Evolutionary conservation across 1,140 invertebrate species (phyloP), one percentile per base, ranked within the genome.

Genomic region (Platyura marginata): DNA sequence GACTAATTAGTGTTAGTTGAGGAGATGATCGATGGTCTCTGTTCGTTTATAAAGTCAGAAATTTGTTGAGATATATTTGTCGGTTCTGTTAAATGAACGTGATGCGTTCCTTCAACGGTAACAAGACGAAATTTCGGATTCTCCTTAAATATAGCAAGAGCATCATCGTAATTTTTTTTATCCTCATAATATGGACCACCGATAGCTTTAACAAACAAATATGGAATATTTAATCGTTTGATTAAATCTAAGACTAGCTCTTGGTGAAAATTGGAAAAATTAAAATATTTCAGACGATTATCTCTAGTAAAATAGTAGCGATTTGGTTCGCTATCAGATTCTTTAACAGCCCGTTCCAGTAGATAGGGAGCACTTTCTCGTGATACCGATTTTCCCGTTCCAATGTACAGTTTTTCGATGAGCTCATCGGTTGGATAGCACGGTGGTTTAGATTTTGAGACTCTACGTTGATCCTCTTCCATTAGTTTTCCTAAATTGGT

Each of bases 11-110:
- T n/a, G n/a, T n/a, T n/a, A n/a, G n/a, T n/a, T n/a, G n/a, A n/a
- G n/a, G n/a, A n/a, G n/a, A n/a, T n/a, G n/a, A n/a, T n/a, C n/a
- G n/a, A n/a, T n/a, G 25, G 25, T 29, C 25, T 6, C 6, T 29
- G 6, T 13, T 29, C 13, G 13, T 29, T 29, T 8, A 29, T 29
- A 29, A 29, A 29, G 13, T 29, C 25, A 13, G 25, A 29, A 6
- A 29, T 13, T 6, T 29, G 6, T 29, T 6, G 6, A 6, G 25
- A 29, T 8, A 29, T 29, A 8, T 29, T 29, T 8, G 25, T 29
- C 2, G 80, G 72, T 49, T 77, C 63, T 42, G 75, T 80, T 33
- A 86, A 64, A 57, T 87, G 81, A 11, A 79, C 62, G 56, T 84
- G 80, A 63, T 87, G 82, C 8, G 69, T 75, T 11, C 80, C 80